Conservation (phyloP, 2,888 invertebrate genomes). For the Patella depressa region DNA sequence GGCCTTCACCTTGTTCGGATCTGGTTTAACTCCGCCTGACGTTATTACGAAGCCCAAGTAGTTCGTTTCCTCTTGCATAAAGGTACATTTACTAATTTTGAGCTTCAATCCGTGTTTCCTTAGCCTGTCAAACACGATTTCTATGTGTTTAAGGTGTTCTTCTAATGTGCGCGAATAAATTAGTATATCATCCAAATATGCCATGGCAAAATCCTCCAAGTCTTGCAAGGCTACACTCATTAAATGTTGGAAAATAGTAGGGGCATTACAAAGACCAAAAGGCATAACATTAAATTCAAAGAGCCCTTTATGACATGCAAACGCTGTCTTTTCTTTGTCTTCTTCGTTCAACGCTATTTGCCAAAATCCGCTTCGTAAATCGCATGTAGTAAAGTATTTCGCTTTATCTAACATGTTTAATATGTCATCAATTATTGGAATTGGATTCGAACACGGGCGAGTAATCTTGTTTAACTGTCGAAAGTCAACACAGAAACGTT, state of each 20-base stretch:
- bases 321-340: slow-evolving; percentile 36
- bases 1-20: slow-evolving; percentile 29
- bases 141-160: slow-evolving; percentile 33
- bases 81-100: slow-evolving; percentile 34
- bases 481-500: too few species aligned
- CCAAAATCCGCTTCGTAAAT: slow-evolving; percentile 34
- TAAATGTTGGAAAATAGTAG: slow-evolving; percentile 28
- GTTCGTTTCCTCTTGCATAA: slow-evolving; percentile 28
- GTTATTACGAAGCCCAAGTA: slow-evolving; percentile 30
- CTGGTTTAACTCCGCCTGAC: slow-evolving; percentile 30
- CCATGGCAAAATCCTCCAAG: slow-evolving; percentile 25
- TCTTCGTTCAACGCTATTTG: slow-evolving; percentile 29
- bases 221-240: slow-evolving; percentile 32
- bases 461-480: slow-evolving; percentile 23
- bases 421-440: slow-evolving; percentile 34
- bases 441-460: slow-evolving; percentile 25
- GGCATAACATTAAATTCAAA: slow-evolving; percentile 35
- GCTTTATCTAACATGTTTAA: slow-evolving; percentile 29
- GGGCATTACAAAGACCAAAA: slow-evolving; percentile 32
- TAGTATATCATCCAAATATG: slow-evolving; percentile 36
- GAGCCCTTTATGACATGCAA: slow-evolving; percentile 29
- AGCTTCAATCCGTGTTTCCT: slow-evolving; percentile 27
- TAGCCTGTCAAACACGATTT: slow-evolving; percentile 28
- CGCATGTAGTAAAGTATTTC: slow-evolving; percentile 27
- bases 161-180: slow-evolving; percentile 28